Evolutionary conservation across 1,140 invertebrate species (phyloP), one percentile per base, ranked within the genome.

Genomic region (Micrasema minimum): DNA sequence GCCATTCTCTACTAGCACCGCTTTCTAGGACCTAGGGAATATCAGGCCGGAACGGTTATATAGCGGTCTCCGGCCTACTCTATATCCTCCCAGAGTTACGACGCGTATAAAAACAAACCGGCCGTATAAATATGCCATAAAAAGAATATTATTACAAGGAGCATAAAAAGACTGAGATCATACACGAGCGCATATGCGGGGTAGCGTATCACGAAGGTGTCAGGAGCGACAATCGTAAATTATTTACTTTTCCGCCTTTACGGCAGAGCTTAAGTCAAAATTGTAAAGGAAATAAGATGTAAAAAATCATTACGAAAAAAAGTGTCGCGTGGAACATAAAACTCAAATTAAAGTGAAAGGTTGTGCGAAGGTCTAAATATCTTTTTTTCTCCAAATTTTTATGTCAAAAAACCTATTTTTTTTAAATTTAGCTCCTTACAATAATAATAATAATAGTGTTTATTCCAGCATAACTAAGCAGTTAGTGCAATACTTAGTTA

Each of bases 61-160:
- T 20, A n/a, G 23, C 26, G 26, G 26, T 31, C 26, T 31, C 11
- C 26, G 41, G 18, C n/a, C 23, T n/a, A n/a, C 10, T n/a, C 23
- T 43, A 38, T 43, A 43, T 59, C n/a, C 14, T 59, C 22, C 5
- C 22, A 4, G 37, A 43, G 38, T 59, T 41, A 59, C 55, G 55
- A 59, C 6, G 51, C 38, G 55, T 59, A 59, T 59, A 59, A 59
- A 59, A 38, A 59, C 55, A 59, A 41, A 59, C 55, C 55, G 55
- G 55, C 55, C 9, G 59, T 48, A 64, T 64, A 64, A 46, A 64
- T 64, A 64, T 31, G 59, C 59, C 22, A 46, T 46, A 46, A 64
- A 64, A 64, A 64, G 20, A 31, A 46, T 46, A 46, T 64, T 46
- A 64, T 64, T 46, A 64, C 53, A 59, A n/a, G 59, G 7, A 4